Percentiles rank a stretch among this genome's conserved stretches.
Conservation (phyloP, 2,797 vertebrate genomes). For the Anguilla obscura region DNA sequence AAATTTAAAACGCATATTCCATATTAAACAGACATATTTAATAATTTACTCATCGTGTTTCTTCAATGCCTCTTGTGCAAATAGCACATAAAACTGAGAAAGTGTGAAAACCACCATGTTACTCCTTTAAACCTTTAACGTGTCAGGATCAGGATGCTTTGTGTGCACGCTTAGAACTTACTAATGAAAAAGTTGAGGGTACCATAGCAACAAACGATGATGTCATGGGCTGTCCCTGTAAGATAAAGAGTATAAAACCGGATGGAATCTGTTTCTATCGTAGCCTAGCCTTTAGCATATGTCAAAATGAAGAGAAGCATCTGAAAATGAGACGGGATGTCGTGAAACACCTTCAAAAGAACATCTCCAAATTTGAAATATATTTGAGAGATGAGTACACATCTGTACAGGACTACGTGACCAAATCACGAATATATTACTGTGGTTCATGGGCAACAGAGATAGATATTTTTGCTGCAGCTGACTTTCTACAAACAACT, state of each 20-base stretch:
- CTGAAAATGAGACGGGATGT: neutral
- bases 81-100: too few species aligned
- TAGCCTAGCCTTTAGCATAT: too few species aligned
- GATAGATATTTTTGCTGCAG: neutral
- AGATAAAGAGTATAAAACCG: too few species aligned
- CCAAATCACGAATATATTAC: neutral
- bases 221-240: too few species aligned
- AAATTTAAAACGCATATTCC: too few species aligned
- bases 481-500: neutral
- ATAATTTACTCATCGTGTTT: too few species aligned
- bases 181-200: neutral
- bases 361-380: neutral
- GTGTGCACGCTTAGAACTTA: neutral
- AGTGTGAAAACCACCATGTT: too few species aligned
- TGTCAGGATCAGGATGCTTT: neutral
- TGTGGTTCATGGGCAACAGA: neutral
- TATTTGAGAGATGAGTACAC: conserved; percentile 8
- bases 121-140: neutral
- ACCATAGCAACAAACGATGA: too few species aligned
- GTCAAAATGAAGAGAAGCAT: too few species aligned
- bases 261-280: too few species aligned
- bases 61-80: too few species aligned
- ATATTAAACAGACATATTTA: too few species aligned
- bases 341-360: neutral
- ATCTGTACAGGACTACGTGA: neutral